phyloP scores from a whole-genome alignment of 2,113 vertebrate genomes.

The Mastomys coucha region DNA sequence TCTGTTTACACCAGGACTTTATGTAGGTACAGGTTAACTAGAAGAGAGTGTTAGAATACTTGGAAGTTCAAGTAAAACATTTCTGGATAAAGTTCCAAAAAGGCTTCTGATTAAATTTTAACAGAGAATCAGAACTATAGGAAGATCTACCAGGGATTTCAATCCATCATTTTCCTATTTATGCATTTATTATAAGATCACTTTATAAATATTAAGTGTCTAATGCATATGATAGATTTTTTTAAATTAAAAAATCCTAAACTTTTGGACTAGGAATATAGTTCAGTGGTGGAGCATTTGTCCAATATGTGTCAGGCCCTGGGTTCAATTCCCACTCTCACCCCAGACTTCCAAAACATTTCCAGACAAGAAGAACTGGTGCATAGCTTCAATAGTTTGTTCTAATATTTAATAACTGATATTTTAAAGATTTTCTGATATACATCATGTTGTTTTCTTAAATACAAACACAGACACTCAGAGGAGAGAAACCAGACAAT shows the following conservation, averaged over 20 bases:
- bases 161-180: conserved; percentile 19
- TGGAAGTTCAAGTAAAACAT: conserved; percentile 42
- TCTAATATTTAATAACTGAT: conserved; percentile 2
- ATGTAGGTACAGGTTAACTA: neutral
- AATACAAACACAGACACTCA: conserved; percentile 22
- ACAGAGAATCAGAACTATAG: neutral
- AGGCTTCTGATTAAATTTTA: neutral
- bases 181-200: neutral
- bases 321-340: neutral
- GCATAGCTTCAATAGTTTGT: neutral
- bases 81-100: conserved; percentile 41
- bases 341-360: neutral
- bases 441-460: conserved; percentile 46
- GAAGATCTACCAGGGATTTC: conserved; percentile 28
- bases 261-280: neutral
- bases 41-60: neutral
- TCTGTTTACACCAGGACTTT: neutral
- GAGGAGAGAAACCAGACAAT: neutral
- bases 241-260: neutral
- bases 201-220: neutral
- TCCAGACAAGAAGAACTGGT: conserved; percentile 6
- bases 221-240: neutral
- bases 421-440: neutral
- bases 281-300: neutral
- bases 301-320: neutral